Evolutionary conservation across 2,888 invertebrate species (phyloP), one percentile per base, ranked within the genome.

Genomic region (Gymnosoma rotundatum): DNA sequence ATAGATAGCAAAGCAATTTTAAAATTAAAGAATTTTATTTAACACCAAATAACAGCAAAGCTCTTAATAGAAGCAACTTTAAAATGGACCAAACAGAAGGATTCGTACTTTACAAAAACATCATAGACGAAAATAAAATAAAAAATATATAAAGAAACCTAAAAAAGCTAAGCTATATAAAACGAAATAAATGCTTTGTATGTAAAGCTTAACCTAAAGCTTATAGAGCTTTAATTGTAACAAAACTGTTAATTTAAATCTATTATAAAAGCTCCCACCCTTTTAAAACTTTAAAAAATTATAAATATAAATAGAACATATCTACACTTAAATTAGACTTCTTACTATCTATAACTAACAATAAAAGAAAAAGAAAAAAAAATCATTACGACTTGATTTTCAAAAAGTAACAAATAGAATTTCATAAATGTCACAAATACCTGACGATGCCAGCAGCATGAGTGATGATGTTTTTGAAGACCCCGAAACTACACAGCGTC

Each of bases 401-500:
- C 21, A 12, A 56, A n/a, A 63, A 67, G 63, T 18, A 21, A 54
- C 9, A 36, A 56, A 12, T 20, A n/a, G 18, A 73, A 56, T 5
- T 20, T 45, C 8, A 64, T 61, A 85, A 88, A 93, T 94, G 93
- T 93, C 93, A 83, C 94, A 94, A 64, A 94, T 88, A 82, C 88
- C 94, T 58, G 96, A 96, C 88, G 96, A 96, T 92, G 96, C 95
- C 88, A 92, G 92, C 87, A 88, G 87, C 56, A 95, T 96, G 94
- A 96, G 96, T 89, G 96, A 97, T 92, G 96, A 97, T 91, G 97
- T 96, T 69, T 97, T 97, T 89, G 96, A 96, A 89, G 94, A 95
- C 56, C 92, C 93, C 38, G 94, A 94, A 85, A 91, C 92, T 52
- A 92, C 92, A 25, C 89, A 90, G 61, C 89, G 89, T 32, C 90